Percentiles rank a stretch among this genome's conserved stretches.
Conservation (phyloP, 2,113 vertebrate genomes). For the Neodon shergylaensis region DNA sequence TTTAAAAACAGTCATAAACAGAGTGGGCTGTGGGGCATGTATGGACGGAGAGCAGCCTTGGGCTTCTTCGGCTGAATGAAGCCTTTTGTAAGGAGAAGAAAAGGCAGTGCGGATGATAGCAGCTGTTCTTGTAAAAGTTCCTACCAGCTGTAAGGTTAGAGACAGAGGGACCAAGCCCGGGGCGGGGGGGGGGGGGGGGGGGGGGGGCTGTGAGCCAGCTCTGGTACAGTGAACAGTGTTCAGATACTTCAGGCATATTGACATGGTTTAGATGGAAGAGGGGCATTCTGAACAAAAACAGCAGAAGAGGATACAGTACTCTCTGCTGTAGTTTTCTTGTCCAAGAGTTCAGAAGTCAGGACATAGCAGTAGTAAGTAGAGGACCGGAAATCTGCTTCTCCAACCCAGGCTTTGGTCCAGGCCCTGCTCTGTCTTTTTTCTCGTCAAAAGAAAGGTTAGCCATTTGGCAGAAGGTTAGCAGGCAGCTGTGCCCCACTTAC, state of each 20-base stretch:
- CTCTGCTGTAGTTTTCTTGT: neutral
- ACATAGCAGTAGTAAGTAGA: neutral
- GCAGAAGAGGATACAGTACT: neutral
- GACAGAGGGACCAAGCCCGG: neutral
- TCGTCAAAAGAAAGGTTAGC: constrained; percentile 51
- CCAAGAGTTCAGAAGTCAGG: neutral
- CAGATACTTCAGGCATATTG: neutral
- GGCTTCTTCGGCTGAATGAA: constrained; percentile 52
- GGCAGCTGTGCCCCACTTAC: constrained; percentile 28
- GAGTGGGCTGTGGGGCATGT: neutral
- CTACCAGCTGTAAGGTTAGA: neutral
- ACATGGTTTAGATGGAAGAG: constrained; percentile 21
- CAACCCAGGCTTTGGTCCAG: constrained; percentile 61
- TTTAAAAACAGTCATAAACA: neutral
- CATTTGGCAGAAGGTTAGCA: constrained; percentile 58
- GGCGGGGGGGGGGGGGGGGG: no score
- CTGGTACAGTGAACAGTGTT: neutral
- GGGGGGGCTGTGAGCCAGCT: neutral
- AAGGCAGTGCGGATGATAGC: neutral
- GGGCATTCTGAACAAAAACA: neutral
- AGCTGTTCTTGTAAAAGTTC: constrained; percentile 48
- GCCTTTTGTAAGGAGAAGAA: constrained; percentile 50
- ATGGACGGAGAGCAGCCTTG: neutral
- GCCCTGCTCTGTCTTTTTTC: constrained; percentile 21
- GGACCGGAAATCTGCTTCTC: neutral